phyloP scores from a whole-genome alignment of 2,113 vertebrate genomes.

The Taxidea taxus region DNA sequence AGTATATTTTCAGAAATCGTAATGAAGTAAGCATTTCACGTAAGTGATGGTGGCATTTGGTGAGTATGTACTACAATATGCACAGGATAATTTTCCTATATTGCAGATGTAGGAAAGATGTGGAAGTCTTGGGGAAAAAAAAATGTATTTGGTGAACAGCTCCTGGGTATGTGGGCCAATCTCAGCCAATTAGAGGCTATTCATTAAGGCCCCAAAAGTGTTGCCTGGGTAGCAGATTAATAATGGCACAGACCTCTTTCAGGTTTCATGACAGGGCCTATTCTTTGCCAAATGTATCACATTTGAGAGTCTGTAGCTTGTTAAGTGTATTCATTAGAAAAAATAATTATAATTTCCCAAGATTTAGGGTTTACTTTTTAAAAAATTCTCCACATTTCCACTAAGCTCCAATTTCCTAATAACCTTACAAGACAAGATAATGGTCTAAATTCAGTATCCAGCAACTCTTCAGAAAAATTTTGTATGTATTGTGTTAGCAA shows the following conservation, averaged over 20 bases:
- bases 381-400: constrained; percentile 12
- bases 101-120: not conserved
- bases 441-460: not conserved
- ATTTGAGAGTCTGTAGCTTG: constrained; percentile 57
- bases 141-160: constrained; percentile 46
- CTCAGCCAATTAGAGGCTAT: constrained; percentile 64
- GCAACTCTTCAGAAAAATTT: not conserved
- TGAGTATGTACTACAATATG: not conserved
- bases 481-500: not conserved
- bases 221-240: constrained; percentile 63
- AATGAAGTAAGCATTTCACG: constrained; percentile 13
- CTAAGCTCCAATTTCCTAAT: not conserved
- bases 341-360: constrained; percentile 43
- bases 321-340: constrained; percentile 54
- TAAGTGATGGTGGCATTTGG: not conserved
- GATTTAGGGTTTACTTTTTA: constrained; percentile 11
- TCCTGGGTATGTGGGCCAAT: constrained; percentile 51
- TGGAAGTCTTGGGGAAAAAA: not conserved
- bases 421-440: not conserved
- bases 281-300: constrained; percentile 66
- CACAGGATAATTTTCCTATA: not conserved
- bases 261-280: constrained; percentile 49
- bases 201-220: constrained; percentile 66
- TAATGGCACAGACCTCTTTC: constrained; percentile 56
- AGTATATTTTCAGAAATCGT: not conserved